Base-by-base conservation (phyloP, 2,113 vertebrate species). In the Austrofundulus limnaeus region DNA sequence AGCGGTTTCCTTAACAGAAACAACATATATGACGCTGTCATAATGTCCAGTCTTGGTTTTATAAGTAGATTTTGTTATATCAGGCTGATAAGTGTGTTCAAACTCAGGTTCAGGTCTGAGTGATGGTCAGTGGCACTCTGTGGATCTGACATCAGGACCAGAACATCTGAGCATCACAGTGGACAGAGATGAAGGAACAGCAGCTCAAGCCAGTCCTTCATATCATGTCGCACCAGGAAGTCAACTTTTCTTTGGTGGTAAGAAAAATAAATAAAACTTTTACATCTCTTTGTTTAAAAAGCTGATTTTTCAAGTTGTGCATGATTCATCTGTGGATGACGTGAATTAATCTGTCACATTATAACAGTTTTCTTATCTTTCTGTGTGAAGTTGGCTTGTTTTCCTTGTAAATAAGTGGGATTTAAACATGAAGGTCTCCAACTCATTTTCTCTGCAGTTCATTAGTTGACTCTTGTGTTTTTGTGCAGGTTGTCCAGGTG, bases 71-170 rank as follows among this genome's bases (percentile, higher is more conserved):
- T 34, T 34, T 34, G 8, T 34, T 34, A 34, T 10, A 5, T 9
- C 1, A 9, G 31, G 31, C 31, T 34, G 31, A 34, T 34, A 34
- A 34, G 10, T 34, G 31, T 34, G 31, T 34, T 5, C 31, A 34
- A 34, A 5, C n/a, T 13, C 72, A 98, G 96, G 95, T 68, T 66
- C 70, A 16, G 85, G 65, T 55, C 86, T 98, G 78, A 94, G 92
- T 60, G 94, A 98, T 0, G 95, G 96, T 0, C 94, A 94, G 75
- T 97, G 96, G 96, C 96, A 98, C 91, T 92, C 90, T 0, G 61
- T 96, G 69, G 90, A 87, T 15, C 82, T 98, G 20, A 88, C 74
- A 63, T 88, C 86, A 65, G 92, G 86, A 81, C 92, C 73, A 70
- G 94, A 86, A 66, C 94, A 84, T 61, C 62, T 95, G 67, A 90